Evolutionary conservation across 2,113 vertebrate species (phyloP).

Genomic region (Scopus umbretta): DNA sequence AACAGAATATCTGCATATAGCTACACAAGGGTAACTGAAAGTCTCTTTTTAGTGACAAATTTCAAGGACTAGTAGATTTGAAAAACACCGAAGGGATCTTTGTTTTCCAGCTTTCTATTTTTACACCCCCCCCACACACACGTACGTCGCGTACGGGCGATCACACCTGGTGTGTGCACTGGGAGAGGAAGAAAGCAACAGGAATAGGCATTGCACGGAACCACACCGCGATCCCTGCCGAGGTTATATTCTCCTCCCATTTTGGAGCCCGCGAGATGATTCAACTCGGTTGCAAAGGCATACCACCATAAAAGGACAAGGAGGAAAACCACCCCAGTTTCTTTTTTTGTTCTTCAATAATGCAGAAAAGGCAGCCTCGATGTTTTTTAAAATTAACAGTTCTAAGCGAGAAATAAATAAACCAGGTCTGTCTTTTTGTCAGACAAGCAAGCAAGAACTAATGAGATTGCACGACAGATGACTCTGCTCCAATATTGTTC

Average conservation of each 20-base stretch:
- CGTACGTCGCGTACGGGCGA: accelerated
- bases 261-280: accelerated
- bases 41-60: neutral
- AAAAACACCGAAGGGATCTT: neutral
- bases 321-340: neutral
- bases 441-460: neutral
- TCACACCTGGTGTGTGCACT: neutral
- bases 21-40: neutral
- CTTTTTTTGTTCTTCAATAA: neutral
- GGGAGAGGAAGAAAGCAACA: neutral
- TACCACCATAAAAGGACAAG: accelerated
- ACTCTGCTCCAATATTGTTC: neutral
- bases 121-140: neutral
- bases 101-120: neutral
- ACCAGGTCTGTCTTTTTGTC: neutral
- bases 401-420: neutral
- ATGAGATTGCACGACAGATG: neutral
- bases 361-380: neutral
- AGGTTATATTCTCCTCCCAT: neutral
- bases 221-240: accelerated
- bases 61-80: neutral
- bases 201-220: neutral
- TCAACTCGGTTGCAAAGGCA: neutral
- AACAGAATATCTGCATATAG: neutral
- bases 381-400: neutral